Evolutionary conservation across 1,140 invertebrate species (phyloP).

Genomic region (Holotrichia oblita): DNA sequence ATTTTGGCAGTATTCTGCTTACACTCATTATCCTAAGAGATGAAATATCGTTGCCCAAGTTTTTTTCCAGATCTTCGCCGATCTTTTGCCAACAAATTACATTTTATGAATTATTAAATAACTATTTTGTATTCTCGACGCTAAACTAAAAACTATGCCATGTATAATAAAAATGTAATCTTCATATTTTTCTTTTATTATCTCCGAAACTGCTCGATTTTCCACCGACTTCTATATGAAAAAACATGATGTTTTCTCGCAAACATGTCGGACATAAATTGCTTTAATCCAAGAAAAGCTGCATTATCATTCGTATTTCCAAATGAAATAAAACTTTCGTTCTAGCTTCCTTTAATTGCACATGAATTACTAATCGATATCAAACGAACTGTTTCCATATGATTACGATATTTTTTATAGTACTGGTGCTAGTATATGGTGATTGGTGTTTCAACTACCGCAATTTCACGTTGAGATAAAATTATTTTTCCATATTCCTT

Average conservation of each 20-base stretch:
- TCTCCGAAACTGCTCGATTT: neutral
- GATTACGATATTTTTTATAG: too few relatives aligned
- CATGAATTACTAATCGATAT: too few relatives aligned
- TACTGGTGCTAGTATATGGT: too few relatives aligned
- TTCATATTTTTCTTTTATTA: slow-evolving; percentile 20
- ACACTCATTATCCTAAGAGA: neutral
- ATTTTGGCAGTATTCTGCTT: neutral
- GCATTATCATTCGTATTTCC: neutral
- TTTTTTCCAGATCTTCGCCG: neutral
- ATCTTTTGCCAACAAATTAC: neutral
- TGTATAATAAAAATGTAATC: slow-evolving; percentile 34
- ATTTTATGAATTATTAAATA: too few relatives aligned
- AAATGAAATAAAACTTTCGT: too few relatives aligned
- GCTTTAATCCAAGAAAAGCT: neutral
- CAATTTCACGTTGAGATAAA: too few relatives aligned
- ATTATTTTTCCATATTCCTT: too few relatives aligned
- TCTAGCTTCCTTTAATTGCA: too few relatives aligned
- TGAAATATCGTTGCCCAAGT: neutral
- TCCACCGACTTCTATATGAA: neutral
- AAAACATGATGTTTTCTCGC: neutral
- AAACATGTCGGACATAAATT: neutral
- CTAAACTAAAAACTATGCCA: neutral
- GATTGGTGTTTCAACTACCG: too few relatives aligned
- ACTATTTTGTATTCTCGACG: neutral
- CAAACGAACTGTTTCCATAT: too few relatives aligned